These are phyloP conservation scores for Digitonthophagus gazella DNA, from an alignment of 2,888 invertebrate genomes.

Conservation along the genomic window DNA sequence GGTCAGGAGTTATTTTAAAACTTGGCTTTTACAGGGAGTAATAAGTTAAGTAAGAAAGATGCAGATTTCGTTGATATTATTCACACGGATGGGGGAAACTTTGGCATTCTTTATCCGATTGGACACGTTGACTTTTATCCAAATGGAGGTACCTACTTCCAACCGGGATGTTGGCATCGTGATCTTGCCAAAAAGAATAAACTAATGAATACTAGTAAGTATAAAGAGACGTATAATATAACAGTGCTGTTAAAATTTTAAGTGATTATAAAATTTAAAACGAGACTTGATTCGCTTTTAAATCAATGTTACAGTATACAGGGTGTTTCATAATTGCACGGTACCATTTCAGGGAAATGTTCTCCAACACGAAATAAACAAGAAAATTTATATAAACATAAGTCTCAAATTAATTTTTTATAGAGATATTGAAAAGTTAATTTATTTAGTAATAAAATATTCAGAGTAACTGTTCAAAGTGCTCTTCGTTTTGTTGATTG, in stretches of 20 bases:
- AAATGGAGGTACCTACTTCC: conserved; percentile 54
- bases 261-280: neutral
- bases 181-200: conserved; percentile 21
- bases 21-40: conserved; percentile 19
- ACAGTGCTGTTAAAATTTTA: neutral
- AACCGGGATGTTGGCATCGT: conserved; percentile 43
- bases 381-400: too few species aligned
- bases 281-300: too few species aligned
- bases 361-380: too few species aligned
- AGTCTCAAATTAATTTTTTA: too few species aligned
- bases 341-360: too few species aligned
- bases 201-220: conserved; percentile 29
- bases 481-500: too few species aligned
- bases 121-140: conserved; percentile 61
- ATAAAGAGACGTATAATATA: neutral
- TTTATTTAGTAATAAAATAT: too few species aligned
- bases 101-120: conserved; percentile 58
- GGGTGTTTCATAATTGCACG: neutral
- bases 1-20: neutral
- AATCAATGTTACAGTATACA: too few species aligned
- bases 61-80: conserved; percentile 63
- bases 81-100: conserved; percentile 59
- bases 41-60: conserved; percentile 54
- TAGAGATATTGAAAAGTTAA: too few species aligned
- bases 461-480: too few species aligned